phyloP scores from a whole-genome alignment of 2,113 vertebrate genomes.

The Tragelaphus imberbis region DNA sequence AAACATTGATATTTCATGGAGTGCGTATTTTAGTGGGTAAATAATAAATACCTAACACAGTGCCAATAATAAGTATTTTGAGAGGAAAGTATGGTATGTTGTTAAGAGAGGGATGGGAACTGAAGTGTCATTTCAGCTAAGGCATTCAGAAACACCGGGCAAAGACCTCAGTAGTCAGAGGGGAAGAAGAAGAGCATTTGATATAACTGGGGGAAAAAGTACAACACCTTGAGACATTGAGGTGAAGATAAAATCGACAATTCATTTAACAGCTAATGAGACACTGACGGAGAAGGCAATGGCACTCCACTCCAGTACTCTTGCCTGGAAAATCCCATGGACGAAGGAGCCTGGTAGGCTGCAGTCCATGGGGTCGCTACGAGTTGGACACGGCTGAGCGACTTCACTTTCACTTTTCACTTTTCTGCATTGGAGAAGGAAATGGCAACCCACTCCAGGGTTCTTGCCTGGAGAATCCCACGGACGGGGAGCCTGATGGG shows the following conservation, averaged over 20 bases:
- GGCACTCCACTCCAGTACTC: not conserved
- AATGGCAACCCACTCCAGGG: no score
- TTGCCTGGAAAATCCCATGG: not conserved
- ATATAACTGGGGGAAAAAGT: not conserved
- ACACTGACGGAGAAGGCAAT: not conserved
- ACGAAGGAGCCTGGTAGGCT: not conserved
- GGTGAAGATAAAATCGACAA: not conserved
- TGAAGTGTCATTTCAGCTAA: not conserved
- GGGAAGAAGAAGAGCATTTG: not conserved
- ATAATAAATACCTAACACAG: accelerated
- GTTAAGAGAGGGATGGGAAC: not conserved
- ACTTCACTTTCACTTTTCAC: not conserved
- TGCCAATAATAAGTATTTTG: no score
- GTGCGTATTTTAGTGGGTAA: not conserved
- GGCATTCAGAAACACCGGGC: not conserved
- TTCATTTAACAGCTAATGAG: not conserved
- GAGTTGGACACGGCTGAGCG: not conserved
- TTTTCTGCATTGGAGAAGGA: no score
- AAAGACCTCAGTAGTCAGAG: not conserved
- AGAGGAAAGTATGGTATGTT: not conserved
- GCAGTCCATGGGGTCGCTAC: not conserved
- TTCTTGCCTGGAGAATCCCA: no score
- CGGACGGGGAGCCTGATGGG: no score
- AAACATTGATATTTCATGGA: not conserved
- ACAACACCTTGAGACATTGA: no score